Base-by-base conservation (phyloP, 2,888 invertebrate genomes). In the Caenorhabditis auriculariae region DNA sequence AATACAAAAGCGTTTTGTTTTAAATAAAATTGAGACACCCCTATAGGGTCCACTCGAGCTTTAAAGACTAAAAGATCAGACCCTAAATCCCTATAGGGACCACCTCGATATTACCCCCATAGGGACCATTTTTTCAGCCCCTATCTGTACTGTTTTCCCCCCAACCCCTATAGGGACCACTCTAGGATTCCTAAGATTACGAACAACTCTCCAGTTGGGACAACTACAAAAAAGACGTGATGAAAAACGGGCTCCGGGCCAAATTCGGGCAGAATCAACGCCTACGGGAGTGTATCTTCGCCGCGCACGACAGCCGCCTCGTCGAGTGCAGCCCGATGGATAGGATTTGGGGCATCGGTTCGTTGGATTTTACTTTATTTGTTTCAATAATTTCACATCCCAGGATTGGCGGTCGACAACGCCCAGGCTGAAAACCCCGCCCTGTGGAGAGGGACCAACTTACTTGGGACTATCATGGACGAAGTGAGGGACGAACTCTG, bases 331-430 rank as follows among this genome's bases (percentile, higher is more conserved):
- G 62, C 23, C 72, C 69, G 21, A 64, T 49, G 27, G 72, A 72
- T 44, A 32, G 17, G 9, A 50, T 63, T 17, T 72, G 72, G 72
- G 72, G 72, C 46, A 70, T 72, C 3, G 72, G 72, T 66, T 7
- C 38, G 50, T 19, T 19, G n/a, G n/a, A n/a, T n/a, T n/a, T n/a
- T n/a, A n/a, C n/a, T n/a, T n/a, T n/a, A n/a, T n/a, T n/a, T n/a
- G n/a, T n/a, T n/a, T n/a, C n/a, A n/a, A n/a, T n/a, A n/a, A n/a
- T n/a, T n/a, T n/a, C n/a, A n/a, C n/a, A n/a, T 37, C 43, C 6
- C 57, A 57, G 51, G 51, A 1, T 48, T 52, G 5, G 51, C 23
- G 7, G 52, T 48, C 15, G 7, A n/a, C 2, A 52, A 57, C 26
- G 15, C 32, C 19, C 24, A 52, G 15, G 47, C 37, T 29, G 52